These are phyloP conservation scores for Cyphomyrus plagiostoma DNA, from an alignment of 2,113 vertebrate species.

Conservation along the genomic window DNA sequence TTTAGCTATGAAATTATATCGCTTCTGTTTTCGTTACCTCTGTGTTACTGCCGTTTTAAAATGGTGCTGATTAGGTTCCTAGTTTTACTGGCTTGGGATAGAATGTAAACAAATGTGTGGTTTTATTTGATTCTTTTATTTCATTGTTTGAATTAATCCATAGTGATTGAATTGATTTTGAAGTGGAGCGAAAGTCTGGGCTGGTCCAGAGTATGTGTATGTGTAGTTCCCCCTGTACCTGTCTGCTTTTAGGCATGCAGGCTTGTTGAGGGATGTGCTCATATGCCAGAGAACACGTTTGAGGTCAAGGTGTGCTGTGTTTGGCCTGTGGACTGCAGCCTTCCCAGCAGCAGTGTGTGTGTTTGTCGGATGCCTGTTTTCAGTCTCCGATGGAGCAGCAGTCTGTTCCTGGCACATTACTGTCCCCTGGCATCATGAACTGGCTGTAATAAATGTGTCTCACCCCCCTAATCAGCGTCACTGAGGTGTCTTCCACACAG, in stretches of 20 bases:
- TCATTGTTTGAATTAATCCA: neutral
- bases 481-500: neutral
- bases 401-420: neutral
- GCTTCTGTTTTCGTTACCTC: neutral
- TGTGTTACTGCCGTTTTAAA: neutral
- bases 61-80: neutral
- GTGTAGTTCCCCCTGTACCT: neutral
- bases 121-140: neutral
- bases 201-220: neutral
- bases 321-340: neutral
- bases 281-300: neutral
- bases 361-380: neutral
- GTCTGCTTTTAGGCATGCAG: neutral
- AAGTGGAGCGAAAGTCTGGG: neutral
- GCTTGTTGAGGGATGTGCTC: neutral
- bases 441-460: neutral
- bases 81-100: neutral
- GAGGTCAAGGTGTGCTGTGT: neutral
- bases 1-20: neutral
- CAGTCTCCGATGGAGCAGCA: neutral
- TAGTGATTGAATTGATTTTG: neutral
- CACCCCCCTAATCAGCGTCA: slow-evolving; percentile 5
- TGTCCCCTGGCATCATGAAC: neutral
- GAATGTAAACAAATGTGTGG: neutral
- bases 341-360: neutral